Conservation (phyloP, 2,888 invertebrate species). For the Anoncus sp. region DNA sequence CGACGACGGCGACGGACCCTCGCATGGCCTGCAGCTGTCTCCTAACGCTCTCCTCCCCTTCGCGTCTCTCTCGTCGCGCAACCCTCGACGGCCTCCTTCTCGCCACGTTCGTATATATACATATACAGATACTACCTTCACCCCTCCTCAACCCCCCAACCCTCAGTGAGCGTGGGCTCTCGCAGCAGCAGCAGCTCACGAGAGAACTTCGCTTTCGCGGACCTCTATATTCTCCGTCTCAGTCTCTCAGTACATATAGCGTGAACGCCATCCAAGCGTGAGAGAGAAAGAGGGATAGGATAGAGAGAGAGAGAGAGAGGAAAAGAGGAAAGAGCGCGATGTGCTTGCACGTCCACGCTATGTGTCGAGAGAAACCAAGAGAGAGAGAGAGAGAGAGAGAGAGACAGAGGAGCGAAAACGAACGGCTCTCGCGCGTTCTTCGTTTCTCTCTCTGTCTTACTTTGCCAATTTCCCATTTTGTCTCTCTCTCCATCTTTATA, state of each 20-base stretch:
- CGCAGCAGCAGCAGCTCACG: constrained; percentile 55
- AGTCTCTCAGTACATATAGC: constrained; percentile 34
- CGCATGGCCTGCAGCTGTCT: constrained; percentile 80
- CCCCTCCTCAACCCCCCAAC: constrained; percentile 37
- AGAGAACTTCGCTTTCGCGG: constrained; percentile 57
- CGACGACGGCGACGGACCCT: constrained; percentile 74
- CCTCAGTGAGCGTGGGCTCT: constrained; percentile 58
- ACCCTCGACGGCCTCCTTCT: constrained; percentile 59
- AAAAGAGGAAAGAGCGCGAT: constrained; percentile 56
- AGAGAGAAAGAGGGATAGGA: constrained; percentile 43
- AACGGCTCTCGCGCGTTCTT: constrained; percentile 65
- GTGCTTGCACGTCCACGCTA: constrained; percentile 57
- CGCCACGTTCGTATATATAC: constrained; percentile 53
- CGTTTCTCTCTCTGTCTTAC: constrained; percentile 73
- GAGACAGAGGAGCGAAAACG: constrained; percentile 52
- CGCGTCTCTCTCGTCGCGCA: constrained; percentile 48
- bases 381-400: constrained; percentile 56
- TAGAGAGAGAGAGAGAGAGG: constrained; percentile 39
- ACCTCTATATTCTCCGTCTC: constrained; percentile 51
- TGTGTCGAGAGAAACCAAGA: constrained; percentile 54
- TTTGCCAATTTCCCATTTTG: constrained; percentile 43
- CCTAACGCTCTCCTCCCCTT: constrained; percentile 75
- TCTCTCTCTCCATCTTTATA: constrained; percentile 40
- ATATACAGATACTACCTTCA: constrained; percentile 24
- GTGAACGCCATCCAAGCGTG: constrained; percentile 40